Evolutionary conservation across 2,797 vertebrate species (phyloP), one percentile per base, ranked within the genome.

Genomic region (Parotocinclus haroldoi): DNA sequence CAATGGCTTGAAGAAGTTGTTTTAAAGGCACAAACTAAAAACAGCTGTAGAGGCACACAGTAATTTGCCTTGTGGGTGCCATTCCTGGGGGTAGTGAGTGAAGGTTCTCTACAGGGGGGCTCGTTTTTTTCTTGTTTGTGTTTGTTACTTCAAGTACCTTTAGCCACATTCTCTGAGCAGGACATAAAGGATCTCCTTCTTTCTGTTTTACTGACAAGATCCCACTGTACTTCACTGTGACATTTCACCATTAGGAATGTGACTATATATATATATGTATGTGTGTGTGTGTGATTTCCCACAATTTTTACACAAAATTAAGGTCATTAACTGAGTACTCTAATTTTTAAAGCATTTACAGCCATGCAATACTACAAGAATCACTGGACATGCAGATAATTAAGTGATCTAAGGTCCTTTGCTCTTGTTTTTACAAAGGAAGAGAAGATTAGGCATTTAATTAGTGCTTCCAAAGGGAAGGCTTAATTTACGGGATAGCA

Each of bases 11-110:
- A 89, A 85, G 79, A 80, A 78, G 85, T 81, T 86, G 84, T 85
- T 87, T 85, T 89, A 84, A 90, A 88, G 85, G 76, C 80, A 71
- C 70, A 88, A 88, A 91, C 81, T 84, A 89, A 82, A 84, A 88
- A 81, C 91, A 90, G 88, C 87, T 91, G 89, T 76, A 65, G 72
- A 76, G 36, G 1, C 79, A 3, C 79, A 66, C 75, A 70, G 52
- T 75, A 70, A 80, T 73, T 72, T 77, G 73, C 75, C 80, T 81
- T 73, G 78, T 83, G 73, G 78, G 37, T 69, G 68, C 7, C 72
- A 71, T 74, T 1, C 42, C 65, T 52, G 71, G 70, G 10, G 7
- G 76, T 78, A 55, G 3, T 18, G 78, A 76, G 76, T 69, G 0
- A 40, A 7, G 1, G 18, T 13, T 45, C 62, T 74, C 67, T 71